These are phyloP conservation scores for Adelphocoris suturalis DNA, from an alignment of 2,888 invertebrate species.

Conservation along the genomic window DNA sequence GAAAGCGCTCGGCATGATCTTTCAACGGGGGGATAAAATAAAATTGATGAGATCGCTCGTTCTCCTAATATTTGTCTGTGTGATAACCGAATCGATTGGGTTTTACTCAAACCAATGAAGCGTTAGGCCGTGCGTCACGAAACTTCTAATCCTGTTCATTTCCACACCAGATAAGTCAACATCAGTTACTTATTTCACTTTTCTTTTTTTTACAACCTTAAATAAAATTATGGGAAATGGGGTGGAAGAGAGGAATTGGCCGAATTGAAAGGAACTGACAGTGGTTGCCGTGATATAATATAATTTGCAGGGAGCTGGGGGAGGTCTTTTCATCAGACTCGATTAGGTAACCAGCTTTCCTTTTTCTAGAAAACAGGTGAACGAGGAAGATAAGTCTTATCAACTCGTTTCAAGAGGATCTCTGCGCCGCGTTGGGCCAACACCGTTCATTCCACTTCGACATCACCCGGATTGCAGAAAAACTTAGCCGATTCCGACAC, in stretches of 20 bases:
- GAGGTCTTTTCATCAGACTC: not conserved
- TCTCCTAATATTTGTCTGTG: too few species aligned
- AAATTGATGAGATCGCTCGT: too few species aligned
- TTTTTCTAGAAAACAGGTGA: constrained; percentile 36
- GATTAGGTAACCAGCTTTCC: constrained; percentile 49
- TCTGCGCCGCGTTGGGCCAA: not conserved
- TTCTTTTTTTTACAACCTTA: not conserved
- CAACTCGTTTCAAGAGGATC: constrained; percentile 2
- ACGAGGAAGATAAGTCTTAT: constrained; percentile 13
- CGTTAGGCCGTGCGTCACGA: too few species aligned
- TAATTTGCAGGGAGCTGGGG: constrained; percentile 4
- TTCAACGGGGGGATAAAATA: too few species aligned
- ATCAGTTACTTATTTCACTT: not conserved
- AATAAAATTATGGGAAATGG: not conserved
- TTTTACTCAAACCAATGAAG: too few species aligned
- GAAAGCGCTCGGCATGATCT: too few species aligned
- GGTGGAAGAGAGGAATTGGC: not conserved
- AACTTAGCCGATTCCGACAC: not conserved
- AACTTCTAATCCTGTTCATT: too few species aligned
- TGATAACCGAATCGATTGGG: too few species aligned
- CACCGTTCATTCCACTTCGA: not conserved
- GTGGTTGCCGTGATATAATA: constrained; percentile 37
- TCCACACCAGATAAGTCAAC: too few species aligned
- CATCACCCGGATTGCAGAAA: not conserved
- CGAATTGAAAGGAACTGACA: not conserved